Evolutionary conservation across 1,140 invertebrate species (phyloP), one percentile per base, ranked within the genome.

Genomic region (Pectinophora gossypiella): DNA sequence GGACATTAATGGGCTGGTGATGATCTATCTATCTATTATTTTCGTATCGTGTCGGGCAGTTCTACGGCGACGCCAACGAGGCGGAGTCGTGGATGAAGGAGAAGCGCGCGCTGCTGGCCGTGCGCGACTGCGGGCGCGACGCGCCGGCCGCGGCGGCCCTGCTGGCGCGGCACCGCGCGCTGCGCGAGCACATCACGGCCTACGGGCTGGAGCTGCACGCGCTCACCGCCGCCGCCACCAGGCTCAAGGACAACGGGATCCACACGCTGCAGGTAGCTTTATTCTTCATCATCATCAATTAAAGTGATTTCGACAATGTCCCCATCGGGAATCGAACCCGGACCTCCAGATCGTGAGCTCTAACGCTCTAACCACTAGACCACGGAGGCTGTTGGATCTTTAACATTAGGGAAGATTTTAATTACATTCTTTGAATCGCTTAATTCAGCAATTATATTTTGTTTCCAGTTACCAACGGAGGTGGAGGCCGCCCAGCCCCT

Each of bases 41-140:
- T n/a, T n/a, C n/a, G n/a, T n/a, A n/a, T n/a, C n/a, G n/a, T n/a
- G n/a, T n/a, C 75, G 12, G 2, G 7, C 90, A 97, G 90, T 98
- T 97, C 88, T 98, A 97, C 75, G 94, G 96, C 1, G 98, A 99
- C 88, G 97, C 97, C 0, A 99, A 99, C 83, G 98, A 99, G 79
- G 95, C 97, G 0, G 98, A 99, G 69, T 98, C 97, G 0, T 99
- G 97, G 97, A 93, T 99, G 87, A 94, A 96, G 60, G 97, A 99
- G 77, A 97, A 97, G 80, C 93, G 95, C 79, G 92, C 96, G 0
- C 87, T 99, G 18, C 95, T 97, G 0, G 91, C 92, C n/a, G 96
- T 95, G 0, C 91, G 91, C 20, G 97, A 99, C 87, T 95, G 94
- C 65, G 97, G 97, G 2, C 91, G 92, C 23, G 97, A 98, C 85